phyloP scores from a whole-genome alignment of 2,888 invertebrate species.

The Trissolcus japonicus region DNA sequence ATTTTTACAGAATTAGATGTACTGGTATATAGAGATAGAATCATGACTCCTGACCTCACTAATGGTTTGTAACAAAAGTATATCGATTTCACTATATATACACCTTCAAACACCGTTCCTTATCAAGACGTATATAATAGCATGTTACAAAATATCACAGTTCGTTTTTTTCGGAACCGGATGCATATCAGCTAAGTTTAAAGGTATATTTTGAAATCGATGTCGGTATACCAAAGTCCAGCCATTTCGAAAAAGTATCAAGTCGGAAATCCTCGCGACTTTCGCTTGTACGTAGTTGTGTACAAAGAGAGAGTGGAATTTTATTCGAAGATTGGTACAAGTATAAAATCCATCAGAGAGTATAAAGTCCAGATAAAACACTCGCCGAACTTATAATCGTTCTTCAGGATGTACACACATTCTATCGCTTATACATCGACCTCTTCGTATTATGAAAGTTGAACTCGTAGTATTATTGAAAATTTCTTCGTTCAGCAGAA shows the following conservation, averaged over 20 bases:
- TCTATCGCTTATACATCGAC: conserved; percentile 35
- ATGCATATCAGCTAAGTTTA: background rate
- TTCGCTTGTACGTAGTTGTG: conserved; percentile 21
- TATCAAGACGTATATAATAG: conserved; percentile 4
- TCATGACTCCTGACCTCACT: conserved; percentile 32
- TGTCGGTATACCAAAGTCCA: conserved; percentile 20
- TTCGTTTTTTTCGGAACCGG: conserved; percentile 5
- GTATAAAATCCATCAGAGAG: conserved; percentile 35
- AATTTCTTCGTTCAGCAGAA: background rate
- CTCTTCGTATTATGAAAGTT: conserved; percentile 35
- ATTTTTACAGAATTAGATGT: conserved; percentile 16
- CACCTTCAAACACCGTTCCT: background rate
- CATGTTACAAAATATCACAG: conserved; percentile 6
- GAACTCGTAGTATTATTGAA: background rate
- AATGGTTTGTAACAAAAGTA: too few relatives aligned
- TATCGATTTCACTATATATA: too few relatives aligned
- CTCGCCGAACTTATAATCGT: conserved; percentile 9
- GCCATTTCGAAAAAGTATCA: conserved; percentile 20
- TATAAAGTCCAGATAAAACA: conserved; percentile 21
- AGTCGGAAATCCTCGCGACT: conserved; percentile 22
- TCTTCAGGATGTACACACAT: conserved; percentile 17
- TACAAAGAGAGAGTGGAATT: conserved; percentile 31
- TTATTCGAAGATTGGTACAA: conserved; percentile 3
- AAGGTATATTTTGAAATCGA: conserved; percentile 8
- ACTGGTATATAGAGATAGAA: conserved; percentile 19